These are phyloP conservation scores for western clawed frog (Xenopus tropicalis) DNA, from an alignment of 2,113 vertebrate species.

Conservation along the genomic window DNA sequence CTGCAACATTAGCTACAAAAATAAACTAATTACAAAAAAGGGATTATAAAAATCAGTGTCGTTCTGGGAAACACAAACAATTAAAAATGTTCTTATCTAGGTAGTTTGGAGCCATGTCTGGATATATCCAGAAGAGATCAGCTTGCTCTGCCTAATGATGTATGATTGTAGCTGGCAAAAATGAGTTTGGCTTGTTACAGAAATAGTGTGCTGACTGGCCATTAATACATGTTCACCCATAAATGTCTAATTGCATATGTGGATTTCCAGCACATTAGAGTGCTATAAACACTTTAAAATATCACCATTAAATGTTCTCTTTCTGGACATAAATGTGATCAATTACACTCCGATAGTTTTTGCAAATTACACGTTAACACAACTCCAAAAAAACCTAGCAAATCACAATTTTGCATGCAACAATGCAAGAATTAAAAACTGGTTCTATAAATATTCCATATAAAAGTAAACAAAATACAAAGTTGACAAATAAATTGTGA, in stretches of 20 bases:
- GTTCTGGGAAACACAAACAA: slow-evolving; percentile 37
- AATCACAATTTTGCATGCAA: background rate
- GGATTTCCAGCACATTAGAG: slow-evolving; percentile 29
- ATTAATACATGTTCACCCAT: slow-evolving; percentile 41
- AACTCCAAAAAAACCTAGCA: slow-evolving; percentile 9
- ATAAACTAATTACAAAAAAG: slow-evolving; percentile 35
- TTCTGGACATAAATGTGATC: slow-evolving; percentile 19
- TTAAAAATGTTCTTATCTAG: slow-evolving; percentile 34
- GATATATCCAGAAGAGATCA: slow-evolving; percentile 25
- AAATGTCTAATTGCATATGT: slow-evolving; percentile 32
- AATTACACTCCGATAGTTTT: background rate
- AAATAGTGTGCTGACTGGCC: slow-evolving; percentile 21
- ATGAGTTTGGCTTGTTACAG: slow-evolving; percentile 23
- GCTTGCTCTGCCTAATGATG: slow-evolving; percentile 29
- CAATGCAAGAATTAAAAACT: no score
- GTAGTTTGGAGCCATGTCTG: slow-evolving; percentile 17
- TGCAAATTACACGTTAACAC: slow-evolving; percentile 2
- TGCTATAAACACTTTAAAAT: slow-evolving; percentile 31
- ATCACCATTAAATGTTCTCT: slow-evolving; percentile 19
- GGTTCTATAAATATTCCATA: no score
- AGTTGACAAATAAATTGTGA: no score
- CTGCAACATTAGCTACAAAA: slow-evolving; percentile 33
- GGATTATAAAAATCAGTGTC: slow-evolving; percentile 23
- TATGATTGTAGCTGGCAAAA: slow-evolving; percentile 36
- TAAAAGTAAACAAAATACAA: no score